These are phyloP conservation scores for Conops quadrifasciatus DNA, from an alignment of 2,888 invertebrate genomes.

Conservation along the genomic window DNA sequence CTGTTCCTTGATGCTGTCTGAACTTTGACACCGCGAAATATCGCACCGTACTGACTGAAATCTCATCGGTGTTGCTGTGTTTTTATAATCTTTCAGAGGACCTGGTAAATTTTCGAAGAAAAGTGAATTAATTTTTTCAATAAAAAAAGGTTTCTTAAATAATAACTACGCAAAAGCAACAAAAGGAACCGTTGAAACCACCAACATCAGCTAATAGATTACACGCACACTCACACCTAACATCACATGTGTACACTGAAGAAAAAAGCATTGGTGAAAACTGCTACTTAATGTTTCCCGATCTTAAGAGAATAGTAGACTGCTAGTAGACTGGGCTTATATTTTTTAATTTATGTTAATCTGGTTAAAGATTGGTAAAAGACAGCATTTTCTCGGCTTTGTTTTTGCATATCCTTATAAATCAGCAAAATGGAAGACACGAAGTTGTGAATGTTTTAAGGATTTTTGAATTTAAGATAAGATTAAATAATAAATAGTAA, in stretches of 20 bases:
- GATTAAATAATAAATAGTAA: no score
- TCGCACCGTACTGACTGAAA: constrained; percentile 17
- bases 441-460: no score
- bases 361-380: no score
- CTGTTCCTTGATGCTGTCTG: not conserved
- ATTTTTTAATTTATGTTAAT: no score
- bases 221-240: not conserved
- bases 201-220: not conserved
- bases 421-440: no score
- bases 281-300: no score
- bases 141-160: not conserved
- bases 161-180: not conserved
- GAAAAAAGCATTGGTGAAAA: no score
- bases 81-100: constrained; percentile 20
- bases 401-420: no score
- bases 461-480: no score
- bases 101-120: not conserved
- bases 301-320: no score
- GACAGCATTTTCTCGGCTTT: no score
- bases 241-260: not conserved
- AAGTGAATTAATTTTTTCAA: constrained; percentile 2
- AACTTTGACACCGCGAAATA: constrained; percentile 9
- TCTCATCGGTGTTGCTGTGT: not conserved
- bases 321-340: no score
- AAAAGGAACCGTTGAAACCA: not conserved